A percentile compares a stretch with the other conserved stretches of the same genome.
Evolutionary conservation across 2,797 vertebrate genomes (phyloP).

Genomic region (Brotula barbata): DNA sequence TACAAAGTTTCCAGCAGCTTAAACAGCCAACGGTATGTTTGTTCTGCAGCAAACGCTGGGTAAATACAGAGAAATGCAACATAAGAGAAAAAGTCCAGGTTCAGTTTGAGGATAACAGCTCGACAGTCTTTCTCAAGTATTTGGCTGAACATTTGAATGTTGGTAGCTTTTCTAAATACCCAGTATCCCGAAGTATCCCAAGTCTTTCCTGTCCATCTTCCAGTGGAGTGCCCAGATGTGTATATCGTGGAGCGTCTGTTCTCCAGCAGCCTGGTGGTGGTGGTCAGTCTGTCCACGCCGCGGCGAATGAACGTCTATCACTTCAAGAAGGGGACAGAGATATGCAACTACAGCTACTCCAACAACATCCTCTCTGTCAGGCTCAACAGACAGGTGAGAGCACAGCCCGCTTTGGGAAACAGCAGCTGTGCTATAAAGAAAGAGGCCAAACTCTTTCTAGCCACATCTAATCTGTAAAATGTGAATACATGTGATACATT

Average conservation of each 20-base stretch:
- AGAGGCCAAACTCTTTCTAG: neutral
- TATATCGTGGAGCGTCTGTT: conserved; percentile 95
- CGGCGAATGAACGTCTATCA: conserved; percentile 95
- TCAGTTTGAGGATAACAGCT: conserved; percentile 13
- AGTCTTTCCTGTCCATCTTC: neutral
- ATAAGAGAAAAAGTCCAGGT: conserved; percentile 4
- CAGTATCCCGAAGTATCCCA: neutral
- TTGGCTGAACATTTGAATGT: neutral
- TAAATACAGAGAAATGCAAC: conserved; percentile 18
- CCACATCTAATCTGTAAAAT: neutral
- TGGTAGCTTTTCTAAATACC: neutral
- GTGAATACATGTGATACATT: no score
- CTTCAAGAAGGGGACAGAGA: conserved; percentile 97
- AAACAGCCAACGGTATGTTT: conserved; percentile 24
- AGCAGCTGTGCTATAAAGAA: no score
- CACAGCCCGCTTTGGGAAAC: no score
- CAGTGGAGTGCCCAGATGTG: conserved; percentile 90
- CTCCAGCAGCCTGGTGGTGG: conserved; percentile 95
- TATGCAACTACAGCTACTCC: conserved; percentile 96
- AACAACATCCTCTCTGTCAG: conserved; percentile 90
- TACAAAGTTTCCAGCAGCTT: neutral
- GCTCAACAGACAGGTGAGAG: conserved; percentile 90
- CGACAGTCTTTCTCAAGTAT: no score
- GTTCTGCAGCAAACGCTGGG: conserved; percentile 7
- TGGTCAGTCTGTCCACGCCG: conserved; percentile 88